Evolutionary conservation across 2,888 invertebrate species (phyloP).

Genomic region (Panorpa germanica): DNA sequence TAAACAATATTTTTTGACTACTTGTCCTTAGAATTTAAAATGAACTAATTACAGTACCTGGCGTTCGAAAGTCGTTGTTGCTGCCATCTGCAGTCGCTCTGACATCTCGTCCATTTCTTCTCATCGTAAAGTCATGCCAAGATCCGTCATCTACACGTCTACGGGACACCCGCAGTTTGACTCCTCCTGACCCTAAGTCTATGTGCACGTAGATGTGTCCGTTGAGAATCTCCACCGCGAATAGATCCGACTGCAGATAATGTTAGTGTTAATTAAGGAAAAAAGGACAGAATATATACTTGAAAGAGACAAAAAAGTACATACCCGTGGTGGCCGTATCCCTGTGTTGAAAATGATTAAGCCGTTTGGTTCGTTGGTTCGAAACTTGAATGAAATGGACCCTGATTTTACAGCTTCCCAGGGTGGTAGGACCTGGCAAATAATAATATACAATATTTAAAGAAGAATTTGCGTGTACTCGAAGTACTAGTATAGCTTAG

Average conservation of each 20-base stretch:
- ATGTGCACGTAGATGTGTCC: constrained; percentile 86
- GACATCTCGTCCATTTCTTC: constrained; percentile 66
- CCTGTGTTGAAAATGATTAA: constrained; percentile 85
- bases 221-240: constrained; percentile 85
- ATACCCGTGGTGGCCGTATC: constrained; percentile 53
- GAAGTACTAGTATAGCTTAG: constrained; percentile 7
- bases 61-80: constrained; percentile 74
- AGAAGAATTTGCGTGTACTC: no score
- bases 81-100: constrained; percentile 77
- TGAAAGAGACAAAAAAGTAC: constrained; percentile 18
- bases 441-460: constrained; percentile 10
- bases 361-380: constrained; percentile 89
- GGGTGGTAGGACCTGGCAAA: constrained; percentile 60
- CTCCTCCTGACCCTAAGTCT: constrained; percentile 81
- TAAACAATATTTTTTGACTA: constrained; percentile 10
- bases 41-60: constrained; percentile 30
- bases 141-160: constrained; percentile 74
- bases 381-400: constrained; percentile 82
- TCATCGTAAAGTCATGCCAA: constrained; percentile 80
- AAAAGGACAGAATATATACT: neutral
- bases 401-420: constrained; percentile 85
- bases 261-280: constrained; percentile 1
- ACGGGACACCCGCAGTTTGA: constrained; percentile 67
- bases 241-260: constrained; percentile 56
- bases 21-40: constrained; percentile 4